Evolutionary conservation across 2,113 vertebrate genomes (phyloP).

Genomic region (Heterotis niloticus): DNA sequence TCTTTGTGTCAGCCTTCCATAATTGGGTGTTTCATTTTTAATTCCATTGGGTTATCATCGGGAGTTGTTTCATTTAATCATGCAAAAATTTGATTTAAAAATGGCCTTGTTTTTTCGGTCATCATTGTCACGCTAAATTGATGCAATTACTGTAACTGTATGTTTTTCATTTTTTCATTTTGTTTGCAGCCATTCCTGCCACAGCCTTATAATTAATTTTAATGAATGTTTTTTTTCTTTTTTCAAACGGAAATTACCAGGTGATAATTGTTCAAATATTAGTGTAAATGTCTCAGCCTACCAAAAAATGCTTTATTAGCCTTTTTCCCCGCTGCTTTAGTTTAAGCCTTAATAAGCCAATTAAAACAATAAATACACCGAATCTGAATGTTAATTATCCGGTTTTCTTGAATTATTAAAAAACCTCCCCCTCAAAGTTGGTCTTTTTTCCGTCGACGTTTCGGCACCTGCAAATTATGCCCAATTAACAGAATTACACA

Average conservation of each 20-base stretch:
- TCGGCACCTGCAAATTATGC: conserved; percentile 24
- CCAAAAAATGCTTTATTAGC: conserved; percentile 16
- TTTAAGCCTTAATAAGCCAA: conserved; percentile 23
- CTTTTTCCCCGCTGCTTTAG: conserved; percentile 11
- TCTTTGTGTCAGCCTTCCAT: neutral
- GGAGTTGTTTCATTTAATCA: conserved; percentile 18
- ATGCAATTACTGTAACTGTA: conserved; percentile 18
- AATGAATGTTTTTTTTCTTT: conserved; percentile 20
- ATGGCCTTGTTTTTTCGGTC: neutral
- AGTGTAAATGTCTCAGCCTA: conserved; percentile 20
- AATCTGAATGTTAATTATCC: conserved; percentile 24
- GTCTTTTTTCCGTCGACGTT: neutral
- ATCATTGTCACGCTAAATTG: conserved; percentile 21
- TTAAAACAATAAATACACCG: conserved; percentile 29
- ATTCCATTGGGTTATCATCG: conserved; percentile 4
- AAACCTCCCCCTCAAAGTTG: conserved; percentile 1
- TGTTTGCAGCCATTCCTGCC: neutral
- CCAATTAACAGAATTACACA: conserved; percentile 26
- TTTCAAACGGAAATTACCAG: conserved; percentile 21
- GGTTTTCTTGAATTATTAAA: conserved; percentile 24
- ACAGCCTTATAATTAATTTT: conserved; percentile 24
- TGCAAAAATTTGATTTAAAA: neutral
- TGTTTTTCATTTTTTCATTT: neutral
- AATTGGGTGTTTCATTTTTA: neutral
- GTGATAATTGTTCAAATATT: conserved; percentile 28